A percentile compares a stretch with the other conserved stretches of the same genome.
Evolutionary conservation across 2,113 vertebrate species (phyloP).

Genomic region (Dolichallabes microphthalmus): DNA sequence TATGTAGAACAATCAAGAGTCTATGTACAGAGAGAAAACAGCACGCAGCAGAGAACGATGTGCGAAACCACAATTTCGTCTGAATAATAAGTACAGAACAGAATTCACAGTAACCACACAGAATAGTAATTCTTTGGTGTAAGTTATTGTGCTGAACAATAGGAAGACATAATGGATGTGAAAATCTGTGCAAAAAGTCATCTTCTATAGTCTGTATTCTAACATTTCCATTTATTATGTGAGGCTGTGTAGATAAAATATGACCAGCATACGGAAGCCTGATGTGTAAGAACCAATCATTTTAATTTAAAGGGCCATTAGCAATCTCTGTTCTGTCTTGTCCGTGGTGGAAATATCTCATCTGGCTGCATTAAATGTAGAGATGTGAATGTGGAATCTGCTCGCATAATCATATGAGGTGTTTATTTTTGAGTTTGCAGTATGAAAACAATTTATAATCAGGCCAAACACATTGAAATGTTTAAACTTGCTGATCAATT

Average conservation of each 20-base stretch:
- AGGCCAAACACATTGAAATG: background rate
- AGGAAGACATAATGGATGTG: background rate
- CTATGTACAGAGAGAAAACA: background rate
- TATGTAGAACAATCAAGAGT: background rate
- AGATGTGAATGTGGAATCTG: background rate
- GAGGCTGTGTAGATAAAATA: background rate
- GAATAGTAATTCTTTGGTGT: background rate
- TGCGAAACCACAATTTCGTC: background rate
- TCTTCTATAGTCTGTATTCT: background rate
- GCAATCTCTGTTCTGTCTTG: background rate
- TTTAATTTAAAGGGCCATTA: constrained; percentile 15
- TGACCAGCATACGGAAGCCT: background rate
- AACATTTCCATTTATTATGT: background rate
- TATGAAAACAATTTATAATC: background rate
- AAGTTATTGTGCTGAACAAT: background rate
- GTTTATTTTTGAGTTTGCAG: background rate
- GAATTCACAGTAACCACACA: background rate
- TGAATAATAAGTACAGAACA: background rate
- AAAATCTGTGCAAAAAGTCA: background rate
- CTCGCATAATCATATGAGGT: background rate
- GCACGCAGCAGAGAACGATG: background rate
- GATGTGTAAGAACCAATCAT: background rate
- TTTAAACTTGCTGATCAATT: background rate
- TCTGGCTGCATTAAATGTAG: background rate
- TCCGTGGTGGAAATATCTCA: background rate